Percentiles rank a stretch among this genome's conserved stretches.
These are phyloP conservation scores for Poicephalus meyeri DNA, from an alignment of 2,113 vertebrate genomes.

Conservation along the genomic window DNA sequence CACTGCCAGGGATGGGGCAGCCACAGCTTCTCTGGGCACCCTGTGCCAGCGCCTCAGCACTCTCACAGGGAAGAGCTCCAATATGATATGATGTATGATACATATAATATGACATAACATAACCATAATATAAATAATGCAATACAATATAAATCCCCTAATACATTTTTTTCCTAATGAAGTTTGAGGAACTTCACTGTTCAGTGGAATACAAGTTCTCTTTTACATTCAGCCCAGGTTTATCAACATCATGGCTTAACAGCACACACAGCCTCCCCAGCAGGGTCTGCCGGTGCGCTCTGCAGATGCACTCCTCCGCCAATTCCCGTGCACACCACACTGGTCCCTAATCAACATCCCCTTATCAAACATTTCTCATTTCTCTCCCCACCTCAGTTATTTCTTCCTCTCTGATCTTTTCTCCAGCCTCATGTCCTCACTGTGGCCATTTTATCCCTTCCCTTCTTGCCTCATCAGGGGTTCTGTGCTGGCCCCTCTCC, in stretches of 20 bases:
- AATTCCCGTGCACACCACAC: not conserved
- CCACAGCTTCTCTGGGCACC: not conserved
- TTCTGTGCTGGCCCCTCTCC: constrained; percentile 38
- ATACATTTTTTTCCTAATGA: not conserved
- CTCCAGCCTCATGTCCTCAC: not conserved
- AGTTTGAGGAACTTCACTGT: not conserved
- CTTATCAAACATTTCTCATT: not conserved
- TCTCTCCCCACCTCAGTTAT: not conserved
- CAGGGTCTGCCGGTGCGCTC: not conserved
- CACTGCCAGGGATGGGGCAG: not conserved
- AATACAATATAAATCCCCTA: not conserved
- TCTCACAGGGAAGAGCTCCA: not conserved
- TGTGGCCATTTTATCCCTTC: not conserved
- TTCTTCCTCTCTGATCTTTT: not conserved
- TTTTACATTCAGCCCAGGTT: not conserved
- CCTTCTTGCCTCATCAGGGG: not conserved
- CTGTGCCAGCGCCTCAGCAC: not conserved
- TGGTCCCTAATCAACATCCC: not conserved
- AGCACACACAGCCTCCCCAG: not conserved
- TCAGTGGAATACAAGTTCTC: not conserved
- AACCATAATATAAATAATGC: not conserved
- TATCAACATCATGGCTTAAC: not conserved
- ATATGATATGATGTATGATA: not conserved
- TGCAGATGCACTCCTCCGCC: not conserved
- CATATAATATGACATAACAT: not conserved